Base-by-base conservation (phyloP, 1,140 invertebrate genomes). In the Drosophila watanabei region DNA sequence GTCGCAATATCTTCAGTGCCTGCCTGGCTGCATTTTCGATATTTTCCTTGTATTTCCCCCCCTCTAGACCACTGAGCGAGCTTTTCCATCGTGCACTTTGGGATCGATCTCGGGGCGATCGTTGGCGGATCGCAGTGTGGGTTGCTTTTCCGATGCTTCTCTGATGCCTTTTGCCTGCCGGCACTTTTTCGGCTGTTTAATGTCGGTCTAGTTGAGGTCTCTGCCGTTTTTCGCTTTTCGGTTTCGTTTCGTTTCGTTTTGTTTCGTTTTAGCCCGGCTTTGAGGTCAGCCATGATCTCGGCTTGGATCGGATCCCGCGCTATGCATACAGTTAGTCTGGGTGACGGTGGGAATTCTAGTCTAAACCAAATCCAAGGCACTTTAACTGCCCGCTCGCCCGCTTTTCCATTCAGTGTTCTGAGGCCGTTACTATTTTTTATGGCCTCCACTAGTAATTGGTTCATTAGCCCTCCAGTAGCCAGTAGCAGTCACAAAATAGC, bases 271-370 rank as follows among this genome's bases (percentile, higher is more conserved):
- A 60, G 69, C 70, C 66, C 62, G 76, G 69, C 79, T 87, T 86
- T 86, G 83, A 86, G 82, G 82, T 86, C 82, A 86, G 75, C 83
- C 82, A 86, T 82, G 82, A 82, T 82, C 77, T 79, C 73, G 61
- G 64, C 54, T 79, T 58, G 60, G 58, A 71, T 71, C 64, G 63
- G 68, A 71, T 71, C 68, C 68, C 49, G 49, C 64, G 49, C 68
- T 51, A 45, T 80, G 62, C 78, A 80, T 75, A 80, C 80, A 66
- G 71, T 76, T 78, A 76, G 49, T 43, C 56, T 62, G 52, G 71
- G 62, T 70, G 71, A 76, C 79, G 83, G 83, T 86, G 82, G 82
- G 82, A 86, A 86, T 86, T 86, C 79, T 82, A 70, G 83, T 65
- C 73, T 30, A 48, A 48, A 32, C 37, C 51, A 60, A 57, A 46